phyloP scores from a whole-genome alignment of 53 echinoderm and acorn worm genomes.

The Stichopus horrens region DNA sequence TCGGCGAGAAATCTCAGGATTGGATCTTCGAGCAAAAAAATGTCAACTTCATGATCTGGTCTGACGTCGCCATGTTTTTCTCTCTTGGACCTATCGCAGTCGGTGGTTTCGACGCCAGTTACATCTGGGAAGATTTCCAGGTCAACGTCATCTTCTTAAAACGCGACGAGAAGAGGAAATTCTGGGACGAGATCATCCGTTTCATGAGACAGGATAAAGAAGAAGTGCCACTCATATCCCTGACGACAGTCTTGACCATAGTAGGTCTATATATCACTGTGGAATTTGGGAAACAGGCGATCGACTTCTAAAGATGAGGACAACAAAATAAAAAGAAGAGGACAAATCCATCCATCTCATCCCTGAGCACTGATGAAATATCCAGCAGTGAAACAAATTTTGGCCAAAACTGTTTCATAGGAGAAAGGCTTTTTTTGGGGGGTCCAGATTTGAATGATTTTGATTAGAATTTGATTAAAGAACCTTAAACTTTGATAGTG shows the following conservation, averaged over 20 bases:
- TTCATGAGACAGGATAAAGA: not conserved
- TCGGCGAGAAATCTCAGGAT: not conserved
- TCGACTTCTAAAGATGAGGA: not conserved
- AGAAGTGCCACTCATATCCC: conserved; percentile 2
- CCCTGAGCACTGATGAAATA: too few species aligned
- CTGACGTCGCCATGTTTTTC: conserved; percentile 28
- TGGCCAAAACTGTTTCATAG: too few species aligned
- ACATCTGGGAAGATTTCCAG: conserved; percentile 29
- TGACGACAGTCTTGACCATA: not conserved
- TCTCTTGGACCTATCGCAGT: conserved; percentile 3
- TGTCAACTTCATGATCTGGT: conserved; percentile 33
- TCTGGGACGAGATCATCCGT: not conserved
- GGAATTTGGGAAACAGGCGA: not conserved
- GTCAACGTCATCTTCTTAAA: conserved; percentile 6
- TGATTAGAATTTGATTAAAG: too few species aligned
- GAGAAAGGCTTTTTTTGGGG: too few species aligned
- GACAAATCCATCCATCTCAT: too few species aligned
- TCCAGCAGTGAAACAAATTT: too few species aligned
- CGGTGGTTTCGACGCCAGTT: conserved; percentile 9
- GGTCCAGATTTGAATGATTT: too few species aligned
- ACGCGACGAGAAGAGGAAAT: not conserved
- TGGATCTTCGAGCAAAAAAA: not conserved
- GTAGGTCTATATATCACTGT: conserved; percentile 14
- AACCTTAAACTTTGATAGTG: too few species aligned
- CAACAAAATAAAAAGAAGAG: too few species aligned